Evolutionary conservation across 2,113 vertebrate genomes (phyloP).

Genomic region (Ophthalmolycus amberensis): DNA sequence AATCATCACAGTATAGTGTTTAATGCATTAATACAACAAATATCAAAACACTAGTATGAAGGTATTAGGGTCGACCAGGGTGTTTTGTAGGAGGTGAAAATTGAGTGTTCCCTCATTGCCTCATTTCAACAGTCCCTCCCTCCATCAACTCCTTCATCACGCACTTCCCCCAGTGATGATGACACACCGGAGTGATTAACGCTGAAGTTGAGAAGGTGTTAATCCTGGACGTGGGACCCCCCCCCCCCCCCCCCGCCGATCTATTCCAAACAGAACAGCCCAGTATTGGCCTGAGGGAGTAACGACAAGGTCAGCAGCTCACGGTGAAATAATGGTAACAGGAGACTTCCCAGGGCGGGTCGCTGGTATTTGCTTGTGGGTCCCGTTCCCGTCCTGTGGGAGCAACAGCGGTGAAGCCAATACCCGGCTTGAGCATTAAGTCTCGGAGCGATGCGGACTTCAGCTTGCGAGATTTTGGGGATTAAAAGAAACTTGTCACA

Average conservation of each 20-base stretch:
- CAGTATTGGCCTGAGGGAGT: slow-evolving; percentile 23
- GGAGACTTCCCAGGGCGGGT: slow-evolving; percentile 45
- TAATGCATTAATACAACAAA: background rate
- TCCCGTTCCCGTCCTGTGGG: slow-evolving; percentile 57
- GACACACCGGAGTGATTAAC: slow-evolving; percentile 56
- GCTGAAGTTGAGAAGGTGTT: slow-evolving; percentile 59
- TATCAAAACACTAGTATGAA: background rate
- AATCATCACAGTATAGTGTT: background rate
- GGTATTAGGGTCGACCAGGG: background rate
- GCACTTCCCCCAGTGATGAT: slow-evolving; percentile 45
- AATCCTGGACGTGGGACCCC: slow-evolving; percentile 50
- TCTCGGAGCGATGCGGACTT: slow-evolving; percentile 55
- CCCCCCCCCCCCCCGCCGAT: slow-evolving; percentile 10
- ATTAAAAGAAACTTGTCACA: slow-evolving; percentile 66
- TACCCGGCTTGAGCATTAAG: slow-evolving; percentile 60
- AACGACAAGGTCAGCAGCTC: slow-evolving; percentile 28
- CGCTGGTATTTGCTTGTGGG: slow-evolving; percentile 51
- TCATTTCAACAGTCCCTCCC: slow-evolving; percentile 41
- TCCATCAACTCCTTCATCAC: slow-evolving; percentile 38
- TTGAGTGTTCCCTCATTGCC: slow-evolving; percentile 28
- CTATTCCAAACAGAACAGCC: slow-evolving; percentile 48
- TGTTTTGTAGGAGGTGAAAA: slow-evolving; percentile 7
- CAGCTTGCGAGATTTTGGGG: slow-evolving; percentile 58
- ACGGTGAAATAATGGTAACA: slow-evolving; percentile 51
- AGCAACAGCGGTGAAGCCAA: slow-evolving; percentile 60